Evolutionary conservation across 2,113 vertebrate species (phyloP), one percentile per base, ranked within the genome.

Genomic region (Kryptolebias marmoratus): DNA sequence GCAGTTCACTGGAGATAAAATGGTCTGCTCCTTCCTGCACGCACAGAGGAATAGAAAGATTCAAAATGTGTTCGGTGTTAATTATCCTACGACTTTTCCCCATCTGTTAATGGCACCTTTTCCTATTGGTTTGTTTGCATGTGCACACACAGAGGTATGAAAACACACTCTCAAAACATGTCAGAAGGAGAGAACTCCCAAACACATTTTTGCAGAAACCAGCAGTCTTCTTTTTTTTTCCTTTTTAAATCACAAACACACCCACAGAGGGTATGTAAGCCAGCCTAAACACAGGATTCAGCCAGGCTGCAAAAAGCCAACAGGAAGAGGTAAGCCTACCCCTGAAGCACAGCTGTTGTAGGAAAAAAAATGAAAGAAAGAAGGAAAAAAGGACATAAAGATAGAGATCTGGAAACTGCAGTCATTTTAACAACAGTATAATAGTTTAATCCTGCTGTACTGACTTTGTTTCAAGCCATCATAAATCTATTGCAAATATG

Each of bases 1-100:
- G 92, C 97, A 99, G 81, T 96, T 99, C 78, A 98, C 95, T 0
- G 98, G 97, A 0, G 98, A 99, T 4, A 98, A 89, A 70, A 99
- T 94, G 15, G 95, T 97, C 91, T 99, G 94, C 80, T 99, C 97
- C 88, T 98, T 99, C 95, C 98, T 86, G 53, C 4, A 75, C 47
- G 54, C 48, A 78, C 44, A 68, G 10, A 42, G 54, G 71, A 36
- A 58, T n/a, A 74, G 50, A 31, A 11, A 64, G 50, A 7, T 9
- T 63, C 69, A 30, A 54, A 28, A 64, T 7, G 2, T 2, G 42
- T 59, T 61, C 36, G 10, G 5, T 6, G 2, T 36, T 10, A 42
- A 42, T 42, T 42, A 42, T 42, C 10, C 10, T 70, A 7, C 2
- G 2, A 59, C 64, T 8, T 39, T 48, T 73, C 69, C 82, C 22